Evolutionary conservation across 2,113 vertebrate species (phyloP).

Genomic region (Pongo pygmaeus): DNA sequence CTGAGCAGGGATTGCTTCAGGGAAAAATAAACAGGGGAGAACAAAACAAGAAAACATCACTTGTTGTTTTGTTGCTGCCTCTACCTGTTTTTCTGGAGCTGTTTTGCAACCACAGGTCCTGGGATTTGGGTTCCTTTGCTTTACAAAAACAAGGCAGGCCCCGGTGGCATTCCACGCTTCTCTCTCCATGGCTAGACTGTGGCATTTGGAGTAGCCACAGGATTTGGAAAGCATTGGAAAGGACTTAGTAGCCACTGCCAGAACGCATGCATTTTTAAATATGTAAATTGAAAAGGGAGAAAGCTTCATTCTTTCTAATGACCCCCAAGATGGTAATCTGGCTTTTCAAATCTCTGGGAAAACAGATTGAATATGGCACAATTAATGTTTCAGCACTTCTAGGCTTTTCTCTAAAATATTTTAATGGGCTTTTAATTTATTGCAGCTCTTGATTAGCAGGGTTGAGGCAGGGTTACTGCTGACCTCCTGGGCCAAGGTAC

Average conservation of each 20-base stretch:
- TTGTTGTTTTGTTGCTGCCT: constrained; percentile 69
- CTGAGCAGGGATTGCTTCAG: constrained; percentile 74
- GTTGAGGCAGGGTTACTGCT: constrained; percentile 53
- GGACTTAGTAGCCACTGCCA: constrained; percentile 65
- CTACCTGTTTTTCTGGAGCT: constrained; percentile 76
- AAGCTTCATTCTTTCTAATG: constrained; percentile 79
- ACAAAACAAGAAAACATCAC: constrained; percentile 77
- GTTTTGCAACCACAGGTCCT: constrained; percentile 69
- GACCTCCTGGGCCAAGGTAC: background rate
- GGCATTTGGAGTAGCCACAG: constrained; percentile 71
- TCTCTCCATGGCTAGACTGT: constrained; percentile 60
- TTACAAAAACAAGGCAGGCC: constrained; percentile 48
- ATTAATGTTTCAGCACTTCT: constrained; percentile 83
- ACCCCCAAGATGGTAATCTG: constrained; percentile 82
- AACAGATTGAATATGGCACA: constrained; percentile 85
- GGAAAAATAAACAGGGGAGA: constrained; percentile 81
- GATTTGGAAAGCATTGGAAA: constrained; percentile 70
- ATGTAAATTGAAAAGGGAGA: constrained; percentile 81
- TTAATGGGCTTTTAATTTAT: constrained; percentile 85
- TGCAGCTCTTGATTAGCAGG: constrained; percentile 77
- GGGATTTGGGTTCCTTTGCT: constrained; percentile 46
- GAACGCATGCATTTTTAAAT: constrained; percentile 79
- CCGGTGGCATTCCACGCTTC: background rate
- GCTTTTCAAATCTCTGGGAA: constrained; percentile 82
- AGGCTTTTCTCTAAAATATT: constrained; percentile 85